phyloP scores from a whole-genome alignment of 1,140 invertebrate genomes.

The Listronotus bonariensis region DNA sequence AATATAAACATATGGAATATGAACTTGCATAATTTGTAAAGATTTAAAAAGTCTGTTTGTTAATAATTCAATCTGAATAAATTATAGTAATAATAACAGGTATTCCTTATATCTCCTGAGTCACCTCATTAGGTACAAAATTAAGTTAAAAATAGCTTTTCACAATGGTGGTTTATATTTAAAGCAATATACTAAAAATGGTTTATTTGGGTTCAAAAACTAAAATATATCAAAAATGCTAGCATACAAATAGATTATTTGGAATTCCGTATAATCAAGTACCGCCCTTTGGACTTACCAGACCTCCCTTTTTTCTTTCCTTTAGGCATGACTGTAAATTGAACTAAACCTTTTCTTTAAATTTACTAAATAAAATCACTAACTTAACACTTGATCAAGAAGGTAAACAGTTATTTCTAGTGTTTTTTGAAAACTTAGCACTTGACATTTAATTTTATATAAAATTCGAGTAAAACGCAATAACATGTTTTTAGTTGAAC shows the following conservation, averaged over 20 bases:
- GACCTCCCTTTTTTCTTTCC: constrained; percentile 55
- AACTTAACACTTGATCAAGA: constrained; percentile 56
- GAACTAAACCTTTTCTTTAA: constrained; percentile 50
- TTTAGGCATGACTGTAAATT: constrained; percentile 53
- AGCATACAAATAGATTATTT: neutral
- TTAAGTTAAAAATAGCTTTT: too few relatives aligned
- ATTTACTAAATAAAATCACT: constrained; percentile 52
- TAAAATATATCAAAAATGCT: too few relatives aligned
- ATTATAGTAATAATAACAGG: too few relatives aligned
- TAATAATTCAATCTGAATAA: too few relatives aligned
- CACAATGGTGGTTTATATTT: too few relatives aligned
- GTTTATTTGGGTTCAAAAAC: too few relatives aligned
- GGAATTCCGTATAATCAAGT: neutral
- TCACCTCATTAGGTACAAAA: too few relatives aligned
- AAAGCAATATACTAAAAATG: too few relatives aligned
- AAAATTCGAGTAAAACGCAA: constrained; percentile 52
- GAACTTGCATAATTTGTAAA: too few relatives aligned
- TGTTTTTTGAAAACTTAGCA: constrained; percentile 49
- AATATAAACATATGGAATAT: too few relatives aligned
- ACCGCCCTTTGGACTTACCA: constrained; percentile 44
- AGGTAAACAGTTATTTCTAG: constrained; percentile 53
- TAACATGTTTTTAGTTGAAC: constrained; percentile 53
- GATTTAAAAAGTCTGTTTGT: too few relatives aligned
- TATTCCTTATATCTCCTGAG: too few relatives aligned
- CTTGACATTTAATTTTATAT: constrained; percentile 54